Base-by-base conservation (phyloP, 2,888 invertebrate species). In the Ptychoptera contaminata region DNA sequence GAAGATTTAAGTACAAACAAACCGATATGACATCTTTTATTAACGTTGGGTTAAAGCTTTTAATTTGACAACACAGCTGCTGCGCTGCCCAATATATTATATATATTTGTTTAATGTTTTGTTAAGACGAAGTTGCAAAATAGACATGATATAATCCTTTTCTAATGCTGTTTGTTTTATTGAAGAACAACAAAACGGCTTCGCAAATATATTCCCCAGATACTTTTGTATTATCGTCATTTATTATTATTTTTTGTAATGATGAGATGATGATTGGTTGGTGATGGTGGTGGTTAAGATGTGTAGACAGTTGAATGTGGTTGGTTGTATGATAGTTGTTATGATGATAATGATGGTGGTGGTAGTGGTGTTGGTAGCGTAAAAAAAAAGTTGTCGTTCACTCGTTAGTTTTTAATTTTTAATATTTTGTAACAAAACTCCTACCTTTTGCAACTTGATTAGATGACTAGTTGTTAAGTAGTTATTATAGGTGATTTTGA, bases 261-360 rank as follows among this genome's bases (percentile, higher is more conserved):
- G 43, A 40, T 41, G 16, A 30, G 31, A 23, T 38, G 40, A 41
- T 35, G 40, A n/a, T 37, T 38, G 41, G 23, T 37, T 45, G 47
- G 29, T 43, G 38, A 16, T 47, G 35, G 35, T 43, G 31, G 31
- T 43, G n/a, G 37, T n/a, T 16, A 15, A 15, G 34, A 37, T 15
- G 43, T 43, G 37, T 15, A 37, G 15, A 30, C 15, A 30, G 23
- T 42, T 40, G 43, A 29, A 30, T 40, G 39, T 29, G 31, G 40
- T 39, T 43, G 30, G 43, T 46, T 30, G 43, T 32, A 35, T 36
- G 37, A 42, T 38, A 37, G 37, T 37, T 38, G 32, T 32, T 45
- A 31, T 44, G 44, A 44, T 47, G 47, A 44, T 37, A 37, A 35
- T 36, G 43, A 41, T 44, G 15, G 11, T 23, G 23, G 23, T 23